phyloP scores from a whole-genome alignment of 2,113 vertebrate species.

The Aldabrachelys gigantea region DNA sequence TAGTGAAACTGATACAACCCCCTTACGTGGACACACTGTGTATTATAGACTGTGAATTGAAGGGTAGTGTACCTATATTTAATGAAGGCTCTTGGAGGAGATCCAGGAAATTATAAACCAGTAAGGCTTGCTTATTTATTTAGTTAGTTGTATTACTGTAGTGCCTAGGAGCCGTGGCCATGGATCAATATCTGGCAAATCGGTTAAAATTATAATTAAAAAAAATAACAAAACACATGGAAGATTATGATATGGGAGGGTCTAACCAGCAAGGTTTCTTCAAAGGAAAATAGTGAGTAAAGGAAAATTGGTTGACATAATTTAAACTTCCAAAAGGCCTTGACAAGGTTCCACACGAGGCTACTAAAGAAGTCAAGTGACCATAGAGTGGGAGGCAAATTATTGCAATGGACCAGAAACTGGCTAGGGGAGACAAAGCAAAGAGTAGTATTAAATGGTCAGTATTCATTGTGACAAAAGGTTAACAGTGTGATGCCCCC shows the following conservation, averaged over 20 bases:
- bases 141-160: background rate
- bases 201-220: slow-evolving; percentile 7
- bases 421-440: background rate
- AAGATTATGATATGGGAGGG: background rate
- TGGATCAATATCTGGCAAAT: background rate
- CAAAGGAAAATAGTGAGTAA: background rate
- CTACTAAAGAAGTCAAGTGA: background rate
- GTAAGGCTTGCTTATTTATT: background rate
- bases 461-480: background rate
- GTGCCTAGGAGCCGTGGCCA: background rate
- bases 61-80: background rate
- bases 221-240: background rate
- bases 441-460: background rate
- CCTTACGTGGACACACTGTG: background rate
- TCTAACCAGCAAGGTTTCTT: background rate
- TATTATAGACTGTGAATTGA: background rate
- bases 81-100: background rate
- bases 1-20: background rate
- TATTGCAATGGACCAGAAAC: background rate
- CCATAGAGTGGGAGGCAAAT: background rate
- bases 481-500: background rate
- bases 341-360: background rate
- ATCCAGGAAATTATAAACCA: background rate
- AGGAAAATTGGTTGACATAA: background rate
- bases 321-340: background rate